Conservation (phyloP, 1,140 invertebrate genomes). For the Paraescarpia echinospica region DNA sequence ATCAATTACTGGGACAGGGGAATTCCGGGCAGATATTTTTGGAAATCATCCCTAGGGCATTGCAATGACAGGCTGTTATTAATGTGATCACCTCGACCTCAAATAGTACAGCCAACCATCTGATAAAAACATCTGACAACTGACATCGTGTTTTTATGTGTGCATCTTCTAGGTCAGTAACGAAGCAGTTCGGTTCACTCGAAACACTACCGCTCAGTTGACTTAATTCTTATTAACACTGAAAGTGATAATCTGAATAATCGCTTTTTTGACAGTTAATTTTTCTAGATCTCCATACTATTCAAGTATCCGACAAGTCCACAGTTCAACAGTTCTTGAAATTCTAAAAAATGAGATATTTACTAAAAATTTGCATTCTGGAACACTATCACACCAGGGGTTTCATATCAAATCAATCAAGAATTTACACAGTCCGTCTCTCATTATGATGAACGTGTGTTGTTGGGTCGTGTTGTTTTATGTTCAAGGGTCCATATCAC, state of each 20-base stretch:
- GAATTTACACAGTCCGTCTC: too few relatives aligned
- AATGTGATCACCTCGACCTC: slow-evolving; percentile 3
- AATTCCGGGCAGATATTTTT: not conserved
- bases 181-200: not conserved
- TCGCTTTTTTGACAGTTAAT: not conserved
- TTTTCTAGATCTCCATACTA: too few relatives aligned
- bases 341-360: too few relatives aligned
- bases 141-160: not conserved
- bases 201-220: not conserved
- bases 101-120: not conserved
- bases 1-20: not conserved
- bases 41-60: not conserved
- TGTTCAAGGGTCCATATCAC: too few relatives aligned
- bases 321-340: too few relatives aligned
- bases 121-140: not conserved
- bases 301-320: too few relatives aligned
- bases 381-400: too few relatives aligned
- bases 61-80: not conserved
- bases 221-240: not conserved
- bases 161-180: not conserved
- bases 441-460: too few relatives aligned
- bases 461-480: too few relatives aligned
- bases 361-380: too few relatives aligned
- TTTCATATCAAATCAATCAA: too few relatives aligned
- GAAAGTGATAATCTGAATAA: not conserved